Evolutionary conservation across 2,888 invertebrate species (phyloP), one percentile per base, ranked within the genome.

Genomic region (Drosophila engyochracea): DNA sequence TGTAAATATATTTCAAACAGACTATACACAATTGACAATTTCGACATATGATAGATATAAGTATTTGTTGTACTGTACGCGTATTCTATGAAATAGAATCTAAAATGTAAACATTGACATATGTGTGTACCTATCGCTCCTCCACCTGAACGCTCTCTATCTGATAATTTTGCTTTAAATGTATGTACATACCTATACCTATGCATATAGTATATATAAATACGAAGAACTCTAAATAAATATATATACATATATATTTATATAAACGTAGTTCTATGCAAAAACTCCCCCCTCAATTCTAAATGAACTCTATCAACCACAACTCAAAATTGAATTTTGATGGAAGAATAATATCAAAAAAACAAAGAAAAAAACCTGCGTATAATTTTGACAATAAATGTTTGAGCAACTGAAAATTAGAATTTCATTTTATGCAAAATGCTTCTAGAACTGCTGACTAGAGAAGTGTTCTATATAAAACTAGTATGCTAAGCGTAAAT

Each of bases 101-200:
- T 68, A 79, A 76, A 65, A 80, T 60, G 65, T 72, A 72, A 83
- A 67, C 74, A 82, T 81, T 83, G 85, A 83, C 78, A 85, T 85
- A 85, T 85, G 73, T 85, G 84, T 87, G 86, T 87, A 87, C 86
- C 86, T 86, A 87, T 83, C 80, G 82, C 84, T 87, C 85, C 86
- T 85, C 86, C 85, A 87, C 86, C 86, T 86, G 85, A 86, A 83
- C 76, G 83, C 84, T 85, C 64, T 85, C 79, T 81, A 74, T 82
- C 79, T 65, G 65, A 81, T 83, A 61, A 82, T 85, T 84, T 76
- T 80, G 82, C 83, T 85, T 79, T 85, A 70, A 75, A 72, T 81
- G 76, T 83, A 73, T 82, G 69, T 76, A 70, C 59, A 72, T 73
- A 74, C 44, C 68, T 61, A 71, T 35, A 61, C 44, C 54, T 60